Base-by-base conservation (phyloP, 1,140 invertebrate species). In the Drosophila rhopaloa region DNA sequence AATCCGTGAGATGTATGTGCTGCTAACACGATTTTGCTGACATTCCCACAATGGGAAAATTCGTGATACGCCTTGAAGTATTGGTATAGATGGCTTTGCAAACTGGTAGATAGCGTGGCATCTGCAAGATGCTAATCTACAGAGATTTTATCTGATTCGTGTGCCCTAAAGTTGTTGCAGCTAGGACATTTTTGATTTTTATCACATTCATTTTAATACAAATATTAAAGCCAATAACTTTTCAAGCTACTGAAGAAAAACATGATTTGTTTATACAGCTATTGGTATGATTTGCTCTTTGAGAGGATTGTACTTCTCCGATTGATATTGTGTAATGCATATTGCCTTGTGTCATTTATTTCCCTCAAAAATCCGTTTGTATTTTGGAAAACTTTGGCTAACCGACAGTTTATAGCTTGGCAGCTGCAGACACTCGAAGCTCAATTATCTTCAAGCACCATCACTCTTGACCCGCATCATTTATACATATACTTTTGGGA, bases 391-490 rank as follows among this genome's bases (percentile, higher is more conserved):
- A 48, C 13, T 51, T 43, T 27, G 27, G 4, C 35, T 16, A 10
- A 44, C 5, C 29, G 10, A 35, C 27, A 16, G 11, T 5, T n/a
- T 9, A 48, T 32, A 41, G 11, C 19, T 35, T 16, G 66, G 43
- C 67, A 68, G 27, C 59, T 71, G 67, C 47, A 71, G 19, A 41
- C 50, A 40, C 63, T 71, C 27, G 9, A 71, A 38, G 67, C 43
- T 56, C 67, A 57, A 70, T 71, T 71, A 71, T 71, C 37, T 57
- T 24, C 19, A 37, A 19, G 16, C n/a, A 47, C 51, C 65, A 57
- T 48, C 51, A 37, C 51, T 58, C 44, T 72, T 58, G 37, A 66
- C 76, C 76, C 76, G 60, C 76, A 79, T 79, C 57, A 73, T 55
- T 43, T 66, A 51, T 41, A 51, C 8, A 48, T 29, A 60, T 24